Conservation (phyloP, 2,888 invertebrate genomes). For the Agrotis clavis region DNA sequence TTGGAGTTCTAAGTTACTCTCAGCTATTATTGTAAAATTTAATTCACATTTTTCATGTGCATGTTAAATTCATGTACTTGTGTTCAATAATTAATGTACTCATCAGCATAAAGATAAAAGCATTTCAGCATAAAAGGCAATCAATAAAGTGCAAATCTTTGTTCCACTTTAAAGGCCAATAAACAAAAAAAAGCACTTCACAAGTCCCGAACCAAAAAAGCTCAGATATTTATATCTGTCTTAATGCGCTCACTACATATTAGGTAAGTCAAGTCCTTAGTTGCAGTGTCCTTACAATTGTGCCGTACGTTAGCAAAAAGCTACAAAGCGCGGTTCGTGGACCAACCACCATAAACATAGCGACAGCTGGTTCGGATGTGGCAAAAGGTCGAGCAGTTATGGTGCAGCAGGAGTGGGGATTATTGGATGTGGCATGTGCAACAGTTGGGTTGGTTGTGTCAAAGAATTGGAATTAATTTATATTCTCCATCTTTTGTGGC, state of each 20-base stretch:
- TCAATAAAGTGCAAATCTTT: slow-evolving; percentile 10
- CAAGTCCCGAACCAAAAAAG: too few species aligned
- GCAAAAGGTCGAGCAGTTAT: slow-evolving; percentile 81
- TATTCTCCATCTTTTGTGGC: too few species aligned
- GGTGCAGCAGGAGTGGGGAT: slow-evolving; percentile 39
- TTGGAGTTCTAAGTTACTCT: too few species aligned
- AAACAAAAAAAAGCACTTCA: slow-evolving; percentile 7
- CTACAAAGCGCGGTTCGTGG: slow-evolving; percentile 69
- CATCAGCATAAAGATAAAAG: not conserved
- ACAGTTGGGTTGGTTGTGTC: slow-evolving; percentile 10
- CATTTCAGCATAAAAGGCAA: not conserved
- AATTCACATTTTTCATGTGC: not conserved
- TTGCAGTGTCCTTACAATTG: slow-evolving; percentile 48
- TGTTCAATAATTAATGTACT: too few species aligned
- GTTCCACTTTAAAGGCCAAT: not conserved
- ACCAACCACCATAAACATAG: slow-evolving; percentile 81
- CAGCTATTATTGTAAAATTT: too few species aligned
- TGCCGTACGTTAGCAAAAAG: slow-evolving; percentile 62
- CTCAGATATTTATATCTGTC: slow-evolving; percentile 37
- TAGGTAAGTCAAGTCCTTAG: slow-evolving; percentile 49
- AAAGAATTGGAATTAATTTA: not conserved
- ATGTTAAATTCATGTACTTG: too few species aligned
- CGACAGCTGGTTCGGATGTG: slow-evolving; percentile 82
- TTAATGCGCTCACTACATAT: slow-evolving; percentile 45
- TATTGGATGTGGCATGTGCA: slow-evolving; percentile 61